phyloP scores from a whole-genome alignment of 2,797 vertebrate species.

The Chiloscyllium punctatum region DNA sequence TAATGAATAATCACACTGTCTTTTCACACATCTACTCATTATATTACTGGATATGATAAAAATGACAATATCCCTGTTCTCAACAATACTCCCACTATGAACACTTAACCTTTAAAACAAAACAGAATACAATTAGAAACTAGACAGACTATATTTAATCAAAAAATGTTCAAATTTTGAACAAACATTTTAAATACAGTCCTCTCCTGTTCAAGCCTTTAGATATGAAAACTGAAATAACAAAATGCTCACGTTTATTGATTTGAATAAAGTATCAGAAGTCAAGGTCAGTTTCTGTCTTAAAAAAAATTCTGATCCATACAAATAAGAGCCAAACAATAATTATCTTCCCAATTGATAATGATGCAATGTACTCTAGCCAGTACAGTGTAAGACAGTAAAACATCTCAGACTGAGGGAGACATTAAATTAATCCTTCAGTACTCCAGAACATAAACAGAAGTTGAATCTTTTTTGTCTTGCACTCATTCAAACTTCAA shows the following conservation, averaged over 20 bases:
- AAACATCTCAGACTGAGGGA: neutral
- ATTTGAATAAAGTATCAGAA: neutral
- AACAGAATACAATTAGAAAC: neutral
- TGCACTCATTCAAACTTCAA: too few relatives aligned
- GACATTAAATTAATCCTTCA: too few relatives aligned
- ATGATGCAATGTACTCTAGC: too few relatives aligned
- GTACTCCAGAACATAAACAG: too few relatives aligned
- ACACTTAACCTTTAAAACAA: neutral
- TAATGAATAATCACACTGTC: neutral
- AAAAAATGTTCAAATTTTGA: neutral
- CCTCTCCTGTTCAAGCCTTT: neutral
- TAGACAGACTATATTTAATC: neutral
- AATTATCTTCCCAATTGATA: neutral
- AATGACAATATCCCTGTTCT: neutral
- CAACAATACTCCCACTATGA: neutral
- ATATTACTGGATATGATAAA: neutral
- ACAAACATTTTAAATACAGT: neutral
- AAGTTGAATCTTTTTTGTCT: too few relatives aligned
- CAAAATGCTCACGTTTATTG: neutral
- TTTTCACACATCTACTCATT: neutral
- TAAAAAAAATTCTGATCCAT: neutral
- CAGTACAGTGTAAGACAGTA: neutral
- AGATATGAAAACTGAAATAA: neutral
- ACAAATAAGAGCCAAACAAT: neutral
- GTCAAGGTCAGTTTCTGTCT: neutral